Conservation (phyloP, 2,888 invertebrate genomes). For the Gerris lacustris region DNA sequence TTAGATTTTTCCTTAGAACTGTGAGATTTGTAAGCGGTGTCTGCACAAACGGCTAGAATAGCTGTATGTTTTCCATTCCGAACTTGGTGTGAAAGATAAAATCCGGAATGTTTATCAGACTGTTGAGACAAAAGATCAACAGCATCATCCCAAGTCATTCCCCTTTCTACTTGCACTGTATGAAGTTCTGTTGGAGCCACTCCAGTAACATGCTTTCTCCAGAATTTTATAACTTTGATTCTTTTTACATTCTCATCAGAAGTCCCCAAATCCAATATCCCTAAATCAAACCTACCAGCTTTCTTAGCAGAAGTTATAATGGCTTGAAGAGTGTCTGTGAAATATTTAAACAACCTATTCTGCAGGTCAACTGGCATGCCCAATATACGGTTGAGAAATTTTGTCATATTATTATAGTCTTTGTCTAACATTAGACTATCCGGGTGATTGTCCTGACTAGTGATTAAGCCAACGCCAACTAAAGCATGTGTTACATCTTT, state of each 20-base stretch:
- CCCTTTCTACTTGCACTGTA: constrained; percentile 46
- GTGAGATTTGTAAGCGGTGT: constrained; percentile 33
- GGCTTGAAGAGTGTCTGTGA: constrained; percentile 45
- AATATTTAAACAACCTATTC: constrained; percentile 49
- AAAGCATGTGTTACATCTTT: constrained; percentile 44
- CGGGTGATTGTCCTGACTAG: constrained; percentile 35
- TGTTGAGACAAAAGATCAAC: constrained; percentile 66
- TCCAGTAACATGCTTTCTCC: constrained; percentile 40
- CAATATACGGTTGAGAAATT: constrained; percentile 49
- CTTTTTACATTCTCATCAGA: constrained; percentile 43
- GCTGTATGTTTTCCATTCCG: constrained; percentile 39
- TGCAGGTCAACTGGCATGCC: constrained; percentile 49
- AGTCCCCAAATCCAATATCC: constrained; percentile 47
- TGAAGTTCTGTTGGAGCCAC: constrained; percentile 44
- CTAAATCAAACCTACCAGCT: constrained; percentile 49
- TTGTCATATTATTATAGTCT: constrained; percentile 46
- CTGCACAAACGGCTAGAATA: constrained; percentile 38
- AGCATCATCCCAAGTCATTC: constrained; percentile 42
- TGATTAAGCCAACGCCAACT: constrained; percentile 46
- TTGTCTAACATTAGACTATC: constrained; percentile 37
- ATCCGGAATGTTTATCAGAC: constrained; percentile 69
- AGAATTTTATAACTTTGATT: constrained; percentile 41
- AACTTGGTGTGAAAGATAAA: constrained; percentile 63
- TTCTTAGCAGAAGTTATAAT: constrained; percentile 47
- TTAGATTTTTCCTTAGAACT: constrained; percentile 49